Evolutionary conservation across 2,797 vertebrate genomes (phyloP).

Genomic region (Linurgus olivaceus): DNA sequence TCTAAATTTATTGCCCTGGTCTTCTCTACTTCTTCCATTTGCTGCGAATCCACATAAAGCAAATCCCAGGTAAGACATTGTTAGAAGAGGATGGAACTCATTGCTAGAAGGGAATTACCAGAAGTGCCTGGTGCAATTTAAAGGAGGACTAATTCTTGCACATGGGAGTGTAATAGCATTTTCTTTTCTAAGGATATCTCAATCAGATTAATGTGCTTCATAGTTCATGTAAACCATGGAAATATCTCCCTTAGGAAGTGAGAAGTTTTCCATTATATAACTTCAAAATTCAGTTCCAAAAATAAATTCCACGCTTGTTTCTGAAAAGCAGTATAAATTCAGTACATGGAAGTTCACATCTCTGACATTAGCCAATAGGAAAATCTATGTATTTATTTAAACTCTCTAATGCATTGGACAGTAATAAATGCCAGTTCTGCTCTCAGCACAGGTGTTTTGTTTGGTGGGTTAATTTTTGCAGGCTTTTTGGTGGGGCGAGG

Average conservation of each 20-base stretch:
- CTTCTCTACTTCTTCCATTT: background rate
- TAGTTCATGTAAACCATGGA: background rate
- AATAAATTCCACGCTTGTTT: background rate
- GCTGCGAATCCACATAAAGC: background rate
- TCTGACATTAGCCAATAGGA: background rate
- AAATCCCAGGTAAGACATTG: background rate
- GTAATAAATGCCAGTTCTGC: background rate
- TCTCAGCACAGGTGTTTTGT: background rate
- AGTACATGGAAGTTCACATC: background rate
- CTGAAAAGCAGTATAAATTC: background rate
- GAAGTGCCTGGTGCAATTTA: background rate
- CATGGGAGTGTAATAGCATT: background rate
- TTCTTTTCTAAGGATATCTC: background rate
- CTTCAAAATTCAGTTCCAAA: background rate
- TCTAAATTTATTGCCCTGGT: background rate
- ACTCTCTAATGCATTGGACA: background rate
- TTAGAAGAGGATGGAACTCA: background rate
- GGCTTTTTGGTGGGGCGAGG: background rate
- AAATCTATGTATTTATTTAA: background rate
- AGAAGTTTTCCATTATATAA: background rate
- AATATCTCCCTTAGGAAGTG: background rate
- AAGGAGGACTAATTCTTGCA: background rate
- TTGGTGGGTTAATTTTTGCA: background rate
- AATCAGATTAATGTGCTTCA: rapidly evolving
- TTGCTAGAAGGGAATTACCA: background rate